Conservation (phyloP, 2,888 invertebrate species). For the Polylopha cassiicola region DNA sequence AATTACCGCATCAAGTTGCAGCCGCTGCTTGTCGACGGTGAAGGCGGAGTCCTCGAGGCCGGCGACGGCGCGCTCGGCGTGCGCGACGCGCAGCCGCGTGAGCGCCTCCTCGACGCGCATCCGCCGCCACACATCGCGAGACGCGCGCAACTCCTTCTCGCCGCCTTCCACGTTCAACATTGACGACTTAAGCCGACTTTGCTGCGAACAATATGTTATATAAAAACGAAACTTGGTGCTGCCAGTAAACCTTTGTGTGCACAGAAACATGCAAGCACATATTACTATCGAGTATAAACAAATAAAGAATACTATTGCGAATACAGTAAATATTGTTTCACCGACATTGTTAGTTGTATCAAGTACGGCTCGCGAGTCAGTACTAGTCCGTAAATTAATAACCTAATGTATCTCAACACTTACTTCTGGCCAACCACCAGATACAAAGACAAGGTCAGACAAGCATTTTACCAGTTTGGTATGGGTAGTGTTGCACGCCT, state of each 20-base stretch:
- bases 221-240: neutral
- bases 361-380: too few relatives aligned
- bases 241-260: neutral
- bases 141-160: conserved; percentile 43
- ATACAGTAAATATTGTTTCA: too few relatives aligned
- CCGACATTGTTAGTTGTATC: too few relatives aligned
- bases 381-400: too few relatives aligned
- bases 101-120: conserved; percentile 79
- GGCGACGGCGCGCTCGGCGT: conserved; percentile 80
- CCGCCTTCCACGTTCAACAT: conserved; percentile 62
- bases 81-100: conserved; percentile 80
- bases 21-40: conserved; percentile 81
- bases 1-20: conserved; percentile 83
- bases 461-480: conserved; percentile 40
- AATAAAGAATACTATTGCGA: too few relatives aligned
- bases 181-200: conserved; percentile 55
- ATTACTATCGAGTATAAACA: too few relatives aligned
- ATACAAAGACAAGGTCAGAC: too few relatives aligned
- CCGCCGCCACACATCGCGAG: conserved; percentile 50
- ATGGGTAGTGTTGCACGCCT: conserved; percentile 34
- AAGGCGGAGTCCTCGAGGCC: conserved; percentile 81
- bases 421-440: too few relatives aligned
- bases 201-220: conserved; percentile 34
- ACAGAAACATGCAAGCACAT: too few relatives aligned
- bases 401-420: too few relatives aligned